Percentiles rank a stretch among this genome's conserved stretches.
These are phyloP conservation scores for Tachina lurida DNA, from an alignment of 2,888 invertebrate species.

Conservation along the genomic window DNA sequence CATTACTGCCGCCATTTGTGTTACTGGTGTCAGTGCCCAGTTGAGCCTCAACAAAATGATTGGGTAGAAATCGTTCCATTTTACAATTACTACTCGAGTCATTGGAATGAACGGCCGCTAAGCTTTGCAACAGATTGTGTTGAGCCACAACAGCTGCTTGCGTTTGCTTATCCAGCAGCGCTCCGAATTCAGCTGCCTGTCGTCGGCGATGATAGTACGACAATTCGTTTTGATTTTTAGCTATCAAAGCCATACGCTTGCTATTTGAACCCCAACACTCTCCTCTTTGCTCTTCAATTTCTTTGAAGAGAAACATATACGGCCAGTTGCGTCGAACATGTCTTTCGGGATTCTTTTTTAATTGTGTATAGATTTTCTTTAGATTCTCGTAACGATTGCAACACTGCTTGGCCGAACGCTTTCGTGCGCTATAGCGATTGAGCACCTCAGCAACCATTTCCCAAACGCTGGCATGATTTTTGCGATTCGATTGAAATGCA, in stretches of 20 bases:
- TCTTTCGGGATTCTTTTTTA: slow-evolving; percentile 82
- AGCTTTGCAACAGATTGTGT: slow-evolving; percentile 76
- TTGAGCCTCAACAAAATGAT: slow-evolving; percentile 82
- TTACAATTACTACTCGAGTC: slow-evolving; percentile 79
- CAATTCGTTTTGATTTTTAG: slow-evolving; percentile 81
- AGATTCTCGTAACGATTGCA: slow-evolving; percentile 83
- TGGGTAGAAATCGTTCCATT: slow-evolving; percentile 80
- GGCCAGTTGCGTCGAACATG: slow-evolving; percentile 82
- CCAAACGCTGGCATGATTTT: slow-evolving; percentile 83
- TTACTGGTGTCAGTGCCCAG: slow-evolving; percentile 76
- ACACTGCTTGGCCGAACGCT: slow-evolving; percentile 82
- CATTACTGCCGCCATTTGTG: slow-evolving; percentile 51
- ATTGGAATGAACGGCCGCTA: slow-evolving; percentile 77
- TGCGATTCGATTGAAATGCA: slow-evolving; percentile 82
- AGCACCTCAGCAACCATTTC: slow-evolving; percentile 82
- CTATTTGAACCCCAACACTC: slow-evolving; percentile 82
- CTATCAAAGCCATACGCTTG: slow-evolving; percentile 79
- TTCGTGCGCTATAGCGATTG: slow-evolving; percentile 81
- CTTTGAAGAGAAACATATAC: slow-evolving; percentile 82
- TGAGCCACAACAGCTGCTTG: slow-evolving; percentile 73
- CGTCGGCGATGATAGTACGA: slow-evolving; percentile 82
- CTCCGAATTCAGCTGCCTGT: slow-evolving; percentile 79
- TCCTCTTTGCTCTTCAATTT: slow-evolving; percentile 82
- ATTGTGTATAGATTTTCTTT: slow-evolving; percentile 82
- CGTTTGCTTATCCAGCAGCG: slow-evolving; percentile 79